phyloP scores from a whole-genome alignment of 2,888 invertebrate species.

The Poecilus cupreus region DNA sequence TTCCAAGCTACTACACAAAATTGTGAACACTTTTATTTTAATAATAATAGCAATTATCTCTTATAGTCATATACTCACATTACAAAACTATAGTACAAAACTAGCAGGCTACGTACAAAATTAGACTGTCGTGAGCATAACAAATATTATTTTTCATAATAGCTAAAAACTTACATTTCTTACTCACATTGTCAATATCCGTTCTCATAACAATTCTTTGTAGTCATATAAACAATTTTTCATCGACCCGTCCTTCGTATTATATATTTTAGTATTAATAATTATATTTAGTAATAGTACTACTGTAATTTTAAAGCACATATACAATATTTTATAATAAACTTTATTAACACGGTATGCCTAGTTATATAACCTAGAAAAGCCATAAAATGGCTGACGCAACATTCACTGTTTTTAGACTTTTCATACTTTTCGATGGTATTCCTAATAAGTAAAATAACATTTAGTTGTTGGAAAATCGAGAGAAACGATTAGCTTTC shows the following conservation, averaged over 20 bases:
- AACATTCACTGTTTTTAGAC: constrained; percentile 52
- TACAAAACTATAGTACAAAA: constrained; percentile 78
- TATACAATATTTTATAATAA: constrained; percentile 55
- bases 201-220: constrained; percentile 53
- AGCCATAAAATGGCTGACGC: constrained; percentile 58
- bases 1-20: constrained; percentile 69
- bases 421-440: constrained; percentile 50
- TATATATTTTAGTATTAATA: neutral
- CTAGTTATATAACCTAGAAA: constrained; percentile 55
- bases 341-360: constrained; percentile 55
- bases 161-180: constrained; percentile 56
- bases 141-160: constrained; percentile 65
- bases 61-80: constrained; percentile 67
- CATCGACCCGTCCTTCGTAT: constrained; percentile 11
- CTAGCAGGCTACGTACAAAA: constrained; percentile 77
- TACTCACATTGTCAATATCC: constrained; percentile 46
- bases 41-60: constrained; percentile 62
- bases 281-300: constrained; percentile 26
- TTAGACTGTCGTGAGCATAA: constrained; percentile 71
- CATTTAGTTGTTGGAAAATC: constrained; percentile 33
- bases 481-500: constrained; percentile 46
- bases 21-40: constrained; percentile 67
- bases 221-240: constrained; percentile 32
- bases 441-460: constrained; percentile 30
- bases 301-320: constrained; percentile 57